phyloP scores from a whole-genome alignment of 2,113 vertebrate genomes.

The Romanogobio albipinnatus region DNA sequence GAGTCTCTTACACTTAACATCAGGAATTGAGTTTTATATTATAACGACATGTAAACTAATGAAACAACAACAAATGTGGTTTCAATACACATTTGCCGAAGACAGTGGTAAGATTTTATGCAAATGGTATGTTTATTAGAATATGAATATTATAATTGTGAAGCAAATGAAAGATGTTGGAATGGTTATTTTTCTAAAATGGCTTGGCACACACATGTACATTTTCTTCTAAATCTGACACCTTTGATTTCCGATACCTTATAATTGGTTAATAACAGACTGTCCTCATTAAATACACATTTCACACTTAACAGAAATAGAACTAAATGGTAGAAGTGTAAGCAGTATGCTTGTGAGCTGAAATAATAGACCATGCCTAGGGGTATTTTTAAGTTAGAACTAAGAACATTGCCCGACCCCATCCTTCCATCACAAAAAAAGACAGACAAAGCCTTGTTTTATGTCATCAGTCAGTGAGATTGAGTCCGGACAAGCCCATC shows the following conservation, averaged over 20 bases:
- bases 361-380: neutral
- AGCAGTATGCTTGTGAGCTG: conserved; percentile 21
- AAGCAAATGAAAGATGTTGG: neutral
- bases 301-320: conserved; percentile 3
- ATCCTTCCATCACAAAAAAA: conserved; percentile 14
- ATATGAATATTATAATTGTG: no score
- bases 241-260: neutral
- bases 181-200: neutral
- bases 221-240: neutral
- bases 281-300: conserved; percentile 27
- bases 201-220: neutral
- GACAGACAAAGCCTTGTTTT: conserved; percentile 54
- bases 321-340: conserved; percentile 24
- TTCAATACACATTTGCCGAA: neutral
- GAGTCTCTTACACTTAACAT: neutral
- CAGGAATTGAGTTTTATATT: neutral
- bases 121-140: neutral
- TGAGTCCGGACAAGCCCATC: conserved; percentile 59
- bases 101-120: neutral
- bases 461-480: conserved; percentile 56
- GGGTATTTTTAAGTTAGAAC: neutral
- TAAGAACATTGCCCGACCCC: neutral
- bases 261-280: neutral
- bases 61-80: neutral
- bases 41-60: neutral